Percentiles rank a stretch among this genome's conserved stretches.
Conservation (phyloP, 2,888 invertebrate genomes). For the Anagyrus pseudococci region DNA sequence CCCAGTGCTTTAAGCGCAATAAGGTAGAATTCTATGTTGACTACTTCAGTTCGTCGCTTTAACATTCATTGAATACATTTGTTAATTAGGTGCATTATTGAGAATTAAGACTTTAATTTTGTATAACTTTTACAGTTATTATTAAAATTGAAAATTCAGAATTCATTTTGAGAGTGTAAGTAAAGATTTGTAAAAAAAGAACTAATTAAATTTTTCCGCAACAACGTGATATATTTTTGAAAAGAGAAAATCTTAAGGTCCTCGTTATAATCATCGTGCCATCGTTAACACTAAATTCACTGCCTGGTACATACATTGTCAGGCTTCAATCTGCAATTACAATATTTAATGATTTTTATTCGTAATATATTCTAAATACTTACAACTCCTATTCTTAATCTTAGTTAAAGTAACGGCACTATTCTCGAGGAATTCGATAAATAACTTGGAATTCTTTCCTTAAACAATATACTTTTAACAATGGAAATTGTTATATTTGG, state of each 20-base stretch:
- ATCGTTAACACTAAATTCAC: conserved; percentile 32
- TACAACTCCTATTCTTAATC: not conserved
- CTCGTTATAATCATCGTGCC: conserved; percentile 34
- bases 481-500: conserved; percentile 9
- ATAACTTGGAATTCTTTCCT: not conserved
- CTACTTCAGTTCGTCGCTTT: conserved; percentile 25
- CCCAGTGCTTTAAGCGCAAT: conserved; percentile 28
- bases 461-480: conserved; percentile 3
- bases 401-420: conserved; percentile 13
- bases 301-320: conserved; percentile 25
- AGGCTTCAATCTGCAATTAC: conserved; percentile 8
- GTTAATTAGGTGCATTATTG: conserved; percentile 33
- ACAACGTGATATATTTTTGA: conserved; percentile 35
- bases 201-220: conserved; percentile 34
- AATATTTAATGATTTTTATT: no score
- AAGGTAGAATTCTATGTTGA: conserved; percentile 22
- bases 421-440: conserved; percentile 16
- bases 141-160: conserved; percentile 36
- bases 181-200: conserved; percentile 35
- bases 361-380: no score
- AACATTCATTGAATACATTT: conserved; percentile 32
- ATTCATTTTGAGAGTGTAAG: conserved; percentile 31
- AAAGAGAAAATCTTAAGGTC: conserved; percentile 22
- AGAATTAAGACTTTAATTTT: conserved; percentile 40
- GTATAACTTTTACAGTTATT: conserved; percentile 37